Conservation (phyloP, 2,113 vertebrate species). For the Bujurquina vittata region DNA sequence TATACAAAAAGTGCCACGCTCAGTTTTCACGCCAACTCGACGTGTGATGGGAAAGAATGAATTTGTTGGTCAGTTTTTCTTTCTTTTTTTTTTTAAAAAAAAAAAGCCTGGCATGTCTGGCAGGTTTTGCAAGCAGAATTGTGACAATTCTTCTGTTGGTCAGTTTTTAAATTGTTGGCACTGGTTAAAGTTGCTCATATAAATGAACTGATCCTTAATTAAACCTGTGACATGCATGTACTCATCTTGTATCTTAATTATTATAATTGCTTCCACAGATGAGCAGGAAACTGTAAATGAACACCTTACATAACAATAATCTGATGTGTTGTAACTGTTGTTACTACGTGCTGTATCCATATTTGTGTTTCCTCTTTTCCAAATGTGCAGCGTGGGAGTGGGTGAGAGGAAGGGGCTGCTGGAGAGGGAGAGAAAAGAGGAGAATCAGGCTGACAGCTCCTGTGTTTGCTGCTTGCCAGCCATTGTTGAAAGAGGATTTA, state of each 20-base stretch:
- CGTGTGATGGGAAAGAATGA: no score
- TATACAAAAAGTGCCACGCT: no score
- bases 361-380: conserved; percentile 17
- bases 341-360: not conserved
- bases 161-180: no score
- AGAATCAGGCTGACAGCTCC: conserved; percentile 44
- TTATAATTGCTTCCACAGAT: not conserved
- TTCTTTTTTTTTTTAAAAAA: no score
- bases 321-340: not conserved
- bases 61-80: no score
- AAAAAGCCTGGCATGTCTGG: no score
- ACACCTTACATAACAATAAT: not conserved
- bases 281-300: not conserved
- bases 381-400: conserved; percentile 18
- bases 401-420: not conserved
- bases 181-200: no score
- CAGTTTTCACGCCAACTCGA: no score
- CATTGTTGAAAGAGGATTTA: conserved; percentile 60
- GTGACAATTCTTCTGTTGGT: no score
- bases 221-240: not conserved
- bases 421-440: conserved; percentile 32
- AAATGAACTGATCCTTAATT: no score
- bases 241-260: not conserved
- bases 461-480: conserved; percentile 54
- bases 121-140: no score